These are phyloP conservation scores for Aptenodytes patagonicus DNA, from an alignment of 2,113 vertebrate genomes.

Conservation along the genomic window DNA sequence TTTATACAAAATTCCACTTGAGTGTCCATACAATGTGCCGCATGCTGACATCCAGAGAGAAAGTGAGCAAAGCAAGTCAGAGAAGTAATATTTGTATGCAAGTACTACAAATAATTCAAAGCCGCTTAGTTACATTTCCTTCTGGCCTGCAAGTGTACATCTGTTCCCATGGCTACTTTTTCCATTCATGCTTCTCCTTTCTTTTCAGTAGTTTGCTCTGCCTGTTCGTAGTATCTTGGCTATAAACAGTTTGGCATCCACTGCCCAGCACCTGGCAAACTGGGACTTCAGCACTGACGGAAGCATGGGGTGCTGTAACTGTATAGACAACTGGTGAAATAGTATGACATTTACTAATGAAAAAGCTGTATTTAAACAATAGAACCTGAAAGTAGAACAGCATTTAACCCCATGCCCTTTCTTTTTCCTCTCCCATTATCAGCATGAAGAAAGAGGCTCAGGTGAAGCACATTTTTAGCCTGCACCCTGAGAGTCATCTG, in stretches of 20 bases:
- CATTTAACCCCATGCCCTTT: neutral
- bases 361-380: neutral
- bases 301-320: neutral
- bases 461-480: neutral
- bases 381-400: neutral
- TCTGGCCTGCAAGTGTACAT: neutral
- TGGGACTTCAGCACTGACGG: neutral
- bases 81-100: neutral
- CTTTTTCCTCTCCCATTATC: neutral
- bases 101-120: neutral
- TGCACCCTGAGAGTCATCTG: neutral
- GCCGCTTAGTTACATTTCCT: neutral
- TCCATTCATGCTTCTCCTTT: neutral
- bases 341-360: neutral
- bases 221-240: constrained; percentile 6
- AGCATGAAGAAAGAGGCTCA: neutral
- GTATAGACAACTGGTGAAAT: neutral
- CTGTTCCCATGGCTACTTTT: constrained; percentile 35
- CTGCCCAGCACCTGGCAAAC: neutral
- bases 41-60: neutral
- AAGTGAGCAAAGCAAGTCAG: neutral
- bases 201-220: constrained; percentile 3
- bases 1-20: neutral
- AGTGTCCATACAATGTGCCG: neutral
- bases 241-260: neutral